Evolutionary conservation across 2,113 vertebrate genomes (phyloP).

Genomic region (Pygoscelis antarcticus): DNA sequence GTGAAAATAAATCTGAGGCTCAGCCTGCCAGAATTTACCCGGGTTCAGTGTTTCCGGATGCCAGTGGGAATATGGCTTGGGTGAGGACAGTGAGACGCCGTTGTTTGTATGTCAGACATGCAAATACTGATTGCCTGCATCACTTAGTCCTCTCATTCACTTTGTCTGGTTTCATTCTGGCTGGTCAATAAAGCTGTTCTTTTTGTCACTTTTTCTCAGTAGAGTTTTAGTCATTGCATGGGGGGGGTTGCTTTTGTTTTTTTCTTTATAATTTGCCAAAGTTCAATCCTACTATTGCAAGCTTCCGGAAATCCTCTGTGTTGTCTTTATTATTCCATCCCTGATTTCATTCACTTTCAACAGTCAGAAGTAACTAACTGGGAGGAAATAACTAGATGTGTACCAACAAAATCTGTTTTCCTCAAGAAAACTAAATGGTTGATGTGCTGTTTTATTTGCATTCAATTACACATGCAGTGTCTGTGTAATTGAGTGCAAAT

Average conservation of each 20-base stretch:
- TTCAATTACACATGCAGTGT: background rate
- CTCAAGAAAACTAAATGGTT: background rate
- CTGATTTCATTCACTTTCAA: background rate
- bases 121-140: background rate
- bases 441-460: background rate
- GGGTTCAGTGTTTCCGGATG: background rate
- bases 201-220: background rate
- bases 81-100: background rate
- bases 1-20: background rate
- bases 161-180: background rate
- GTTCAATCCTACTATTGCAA: background rate
- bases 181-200: constrained; percentile 16
- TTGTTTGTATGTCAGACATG: background rate
- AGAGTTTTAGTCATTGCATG: background rate
- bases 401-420: background rate
- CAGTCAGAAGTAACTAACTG: background rate
- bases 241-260: background rate
- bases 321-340: background rate
- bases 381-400: background rate
- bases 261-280: background rate
- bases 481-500: no score
- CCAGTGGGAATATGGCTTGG: background rate
- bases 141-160: background rate
- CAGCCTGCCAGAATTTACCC: background rate
- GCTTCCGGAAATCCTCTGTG: background rate